Base-by-base conservation (phyloP, 1,140 invertebrate species). In the Trachelipus rathkii region DNA sequence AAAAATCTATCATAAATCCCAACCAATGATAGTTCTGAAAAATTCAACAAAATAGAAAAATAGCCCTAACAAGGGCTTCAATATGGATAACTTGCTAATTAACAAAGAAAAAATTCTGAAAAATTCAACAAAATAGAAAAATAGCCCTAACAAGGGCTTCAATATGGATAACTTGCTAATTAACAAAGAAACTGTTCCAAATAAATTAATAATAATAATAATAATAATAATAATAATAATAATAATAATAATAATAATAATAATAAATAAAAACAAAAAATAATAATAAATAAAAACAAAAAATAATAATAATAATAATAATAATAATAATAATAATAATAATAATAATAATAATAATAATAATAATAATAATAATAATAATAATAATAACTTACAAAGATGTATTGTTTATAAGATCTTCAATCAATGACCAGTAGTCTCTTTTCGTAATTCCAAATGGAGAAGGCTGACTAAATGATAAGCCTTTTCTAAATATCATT, bases 371-470 rank as follows among this genome's bases (percentile, higher is more conserved):
- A n/a, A 4, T 46, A 13, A 60, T 50, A 10, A 60, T 15, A 13
- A 15, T 60, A 60, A 60, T 13, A 15, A 60, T 60, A 4, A 43
- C 71, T 71, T 78, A 78, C 77, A 69, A 71, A 46, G 73, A 53
- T 33, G 69, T 75, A 45, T 69, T 68, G 0, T 78, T 73, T 33
- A 71, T 21, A 50, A 73, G 74, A 72, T 75, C 72, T 23, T 79
- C 76, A 45, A 79, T 69, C 75, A 73, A 77, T 44, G 78, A 74
- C 78, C 78, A 79, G 66, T 79, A 79, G 60, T 79, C 78, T 60
- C 73, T 60, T 44, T 66, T 71, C 10, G 78, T 79, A 15, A 76
- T 72, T 45, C 78, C 78, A 77, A 79, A 79, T 23, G 78, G 75
- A 13, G 76, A 75, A 46, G 72, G 77, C 13, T 76, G 74, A 5